Evolutionary conservation across 2,797 vertebrate genomes (phyloP), one percentile per base, ranked within the genome.

Genomic region (Falco naumanni): DNA sequence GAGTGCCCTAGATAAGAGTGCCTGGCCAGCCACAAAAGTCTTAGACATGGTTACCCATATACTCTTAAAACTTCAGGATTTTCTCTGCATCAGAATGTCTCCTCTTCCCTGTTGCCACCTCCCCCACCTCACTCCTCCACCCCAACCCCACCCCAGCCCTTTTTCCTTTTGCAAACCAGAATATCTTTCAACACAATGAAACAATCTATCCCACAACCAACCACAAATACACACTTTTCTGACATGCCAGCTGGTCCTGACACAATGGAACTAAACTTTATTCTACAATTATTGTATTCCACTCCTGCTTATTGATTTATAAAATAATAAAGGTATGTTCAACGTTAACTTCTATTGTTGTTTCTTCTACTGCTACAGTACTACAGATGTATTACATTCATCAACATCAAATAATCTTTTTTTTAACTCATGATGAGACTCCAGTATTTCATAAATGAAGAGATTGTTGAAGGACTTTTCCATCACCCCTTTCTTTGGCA

Each of bases 351-450:
- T 84, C 20, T 56, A 12, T 16, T 48, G 8, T n/a, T 43, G 3
- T 54, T 76, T 80, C 14, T 71, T 86, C 25, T 79, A 41, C 7
- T 78, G 16, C 6, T 80, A 21, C 43, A 68, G 3, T 56, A 72
- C 41, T 56, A 60, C 9, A 50, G 16, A 22, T 20, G 3, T 75
- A 31, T 24, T 75, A 56, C 13, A 56, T 60, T 82, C 2, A 25
- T 53, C 69, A 15, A 0, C 0, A 7, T 16, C 59, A 82, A 72
- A 33, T 43, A 69, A n/a, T n/a, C 0, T 24, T 81, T 53, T 45
- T 29, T 76, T 48, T 16, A 85, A 53, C 6, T 61, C 5, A 4
- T 24, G 69, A 25, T 60, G 21, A 78, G 20, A 20, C 6, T 45
- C 13, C 11, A 50, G 2, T 57, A 59, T 93, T 83, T 78, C 33